A percentile compares a stretch with the other conserved stretches of the same genome.
Conservation (phyloP, 2,113 vertebrate genomes). For the Podarcis cretensis region DNA sequence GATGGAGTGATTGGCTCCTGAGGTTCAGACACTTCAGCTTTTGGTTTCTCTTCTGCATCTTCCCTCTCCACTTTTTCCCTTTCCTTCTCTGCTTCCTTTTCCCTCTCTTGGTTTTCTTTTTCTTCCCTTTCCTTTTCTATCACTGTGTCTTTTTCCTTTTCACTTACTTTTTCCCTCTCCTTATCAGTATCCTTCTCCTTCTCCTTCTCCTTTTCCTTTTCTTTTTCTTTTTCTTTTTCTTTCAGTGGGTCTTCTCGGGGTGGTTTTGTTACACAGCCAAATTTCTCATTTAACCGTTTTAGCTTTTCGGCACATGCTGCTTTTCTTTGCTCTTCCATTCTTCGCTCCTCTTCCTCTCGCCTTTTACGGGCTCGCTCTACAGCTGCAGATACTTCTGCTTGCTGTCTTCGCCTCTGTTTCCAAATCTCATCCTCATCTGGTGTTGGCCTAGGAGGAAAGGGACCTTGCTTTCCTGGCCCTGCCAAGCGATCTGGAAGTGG, state of each 20-base stretch:
- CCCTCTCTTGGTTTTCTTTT: conserved; percentile 65
- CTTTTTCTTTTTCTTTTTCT: conserved; percentile 64
- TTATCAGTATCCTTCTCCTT: conserved; percentile 53
- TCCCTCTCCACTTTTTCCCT: conserved; percentile 70
- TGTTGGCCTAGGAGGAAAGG: conserved; percentile 76
- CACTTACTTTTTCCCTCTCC: conserved; percentile 47
- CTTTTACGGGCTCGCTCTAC: conserved; percentile 94
- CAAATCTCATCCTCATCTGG: conserved; percentile 94
- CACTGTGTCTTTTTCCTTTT: conserved; percentile 43
- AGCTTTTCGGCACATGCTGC: conserved; percentile 97
- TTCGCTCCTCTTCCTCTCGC: conserved; percentile 94
- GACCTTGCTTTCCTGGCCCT: conserved; percentile 73
- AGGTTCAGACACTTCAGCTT: conserved; percentile 64
- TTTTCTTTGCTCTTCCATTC: conserved; percentile 96
- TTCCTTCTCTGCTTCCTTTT: conserved; percentile 65
- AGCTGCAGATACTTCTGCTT: conserved; percentile 90
- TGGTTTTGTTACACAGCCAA: conserved; percentile 81
- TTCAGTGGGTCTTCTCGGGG: conserved; percentile 75
- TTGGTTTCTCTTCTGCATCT: conserved; percentile 61
- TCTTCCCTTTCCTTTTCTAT: conserved; percentile 60
- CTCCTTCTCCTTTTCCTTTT: conserved; percentile 34
- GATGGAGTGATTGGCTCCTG: conserved; percentile 62
- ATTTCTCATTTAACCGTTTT: conserved; percentile 94
- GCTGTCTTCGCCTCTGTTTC: conserved; percentile 94
- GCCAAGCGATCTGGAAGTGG: conserved; percentile 77